Evolutionary conservation across 2,888 invertebrate genomes (phyloP), one percentile per base, ranked within the genome.

Genomic region (Thereva nobilitata): DNA sequence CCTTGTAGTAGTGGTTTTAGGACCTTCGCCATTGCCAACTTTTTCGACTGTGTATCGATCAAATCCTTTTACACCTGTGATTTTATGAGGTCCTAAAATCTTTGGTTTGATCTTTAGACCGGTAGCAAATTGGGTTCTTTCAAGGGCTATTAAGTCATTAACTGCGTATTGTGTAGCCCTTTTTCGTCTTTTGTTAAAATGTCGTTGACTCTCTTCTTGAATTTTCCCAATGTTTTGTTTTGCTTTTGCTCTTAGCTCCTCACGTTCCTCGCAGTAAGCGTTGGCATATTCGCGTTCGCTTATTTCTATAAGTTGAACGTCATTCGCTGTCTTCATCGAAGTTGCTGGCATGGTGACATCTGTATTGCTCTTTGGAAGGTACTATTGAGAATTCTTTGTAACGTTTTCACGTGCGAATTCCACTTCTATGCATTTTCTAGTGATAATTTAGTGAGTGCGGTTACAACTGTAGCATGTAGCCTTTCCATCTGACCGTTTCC

Each of bases 391-490:
- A 59, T 63, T 50, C 68, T 41, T 41, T 74, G 74, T 5, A 75
- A 63, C 41, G 56, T 47, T 34, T 64, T 68, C 5, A 75, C 66
- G 54, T 68, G 9, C 69, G 72, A 71, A 56, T 73, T 75, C 76
- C 75, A 78, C 50, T 76, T 73, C 23, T 69, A 66, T 3, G 70
- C 64, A 63, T 57, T 42, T 1, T 71, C 50, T 37, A 71, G 40
- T 3, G 64, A 45, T 5, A 67, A 40, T n/a, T 68, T 70, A 2
- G 70, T 70, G 34, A 70, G 61, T 5, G 49, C 49, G 6, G 63
- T 38, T 6, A 70, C 67, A 10, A 70, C 64, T 12, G 59, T 56
- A 41, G 66, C 50, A 38, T 68, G 63, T 38, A 68, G 61, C 8
- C 68, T 57, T 59, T 71, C 68, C 4, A 70, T 53, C 53, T 70